Evolutionary conservation across 1,140 invertebrate species (phyloP), one percentile per base, ranked within the genome.

Genomic region (Atta texana): DNA sequence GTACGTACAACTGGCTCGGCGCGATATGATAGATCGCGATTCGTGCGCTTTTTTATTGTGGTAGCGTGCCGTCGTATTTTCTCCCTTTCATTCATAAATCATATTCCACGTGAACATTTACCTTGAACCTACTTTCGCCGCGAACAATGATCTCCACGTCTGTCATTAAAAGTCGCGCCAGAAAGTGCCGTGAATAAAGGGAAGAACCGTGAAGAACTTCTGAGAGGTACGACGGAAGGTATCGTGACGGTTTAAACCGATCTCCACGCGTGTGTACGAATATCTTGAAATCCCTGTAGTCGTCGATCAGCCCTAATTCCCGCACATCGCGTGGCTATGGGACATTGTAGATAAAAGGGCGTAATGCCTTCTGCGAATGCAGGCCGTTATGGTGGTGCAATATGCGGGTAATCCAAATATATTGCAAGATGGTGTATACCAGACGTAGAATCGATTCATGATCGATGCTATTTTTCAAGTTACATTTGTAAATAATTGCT

Each of bases 241-340:
- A 84, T 31, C 21, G 39, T 24, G 34, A 69, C 24, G 39, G 55
- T 39, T 84, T 84, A 84, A 84, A 63, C 55, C 69, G 69, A 49
- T 74, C 68, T 61, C 24, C 28, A 10, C 39, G 68, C 55, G 55
- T 64, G 55, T 64, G 64, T 69, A 89, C 31, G 59, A 21, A 68
- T 24, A 68, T 76, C 76, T 88, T 87, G 55, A 84, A 77, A 64
- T 85, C 69, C 57, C 77, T 59, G 64, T 64, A 63, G 84, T 88
- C 88, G 91, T 92, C 88, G 85, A 93, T 92, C 90, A 92, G 85
- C 59, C 82, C 76, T 90, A 92, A 92, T 92, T 92, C 91, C 78
- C 86, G 66, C 85, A 86, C 85, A 24, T 87, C 57, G 84, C 89
- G 61, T 61, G 85, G 80, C 80, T 86, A 74, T 89, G 85, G 86